These are phyloP conservation scores for Athetis lepigone DNA, from an alignment of 2,888 invertebrate species.

Conservation along the genomic window DNA sequence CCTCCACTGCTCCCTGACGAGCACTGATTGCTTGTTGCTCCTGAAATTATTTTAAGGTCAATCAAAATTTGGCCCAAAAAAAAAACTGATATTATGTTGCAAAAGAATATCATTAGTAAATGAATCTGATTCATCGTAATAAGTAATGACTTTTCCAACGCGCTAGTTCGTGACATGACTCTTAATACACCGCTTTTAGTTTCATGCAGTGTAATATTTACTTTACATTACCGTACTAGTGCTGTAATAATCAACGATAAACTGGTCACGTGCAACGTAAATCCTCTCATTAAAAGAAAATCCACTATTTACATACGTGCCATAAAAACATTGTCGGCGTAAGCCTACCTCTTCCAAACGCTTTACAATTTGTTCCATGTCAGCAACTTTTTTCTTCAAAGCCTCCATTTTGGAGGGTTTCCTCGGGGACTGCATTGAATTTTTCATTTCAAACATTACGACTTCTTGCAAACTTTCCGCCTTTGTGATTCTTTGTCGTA, in stretches of 20 bases:
- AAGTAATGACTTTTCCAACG: no score
- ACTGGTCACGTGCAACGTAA: neutral
- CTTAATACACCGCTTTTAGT: no score
- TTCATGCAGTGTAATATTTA: no score
- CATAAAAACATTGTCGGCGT: slow-evolving; percentile 27
- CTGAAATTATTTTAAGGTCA: slow-evolving; percentile 66
- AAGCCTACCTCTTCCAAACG: slow-evolving; percentile 83
- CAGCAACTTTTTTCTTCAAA: slow-evolving; percentile 91
- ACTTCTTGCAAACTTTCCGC: slow-evolving; percentile 89
- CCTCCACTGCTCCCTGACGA: slow-evolving; percentile 86
- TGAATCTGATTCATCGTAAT: slow-evolving; percentile 6
- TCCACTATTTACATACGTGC: neutral
- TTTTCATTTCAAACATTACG: slow-evolving; percentile 88
- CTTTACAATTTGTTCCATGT: slow-evolving; percentile 90
- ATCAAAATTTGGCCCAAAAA: neutral
- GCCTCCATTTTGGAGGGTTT: slow-evolving; percentile 91
- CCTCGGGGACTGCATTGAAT: slow-evolving; percentile 87
- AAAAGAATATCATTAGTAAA: neutral
- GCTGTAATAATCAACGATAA: slow-evolving; percentile 19
- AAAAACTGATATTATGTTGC: neutral
- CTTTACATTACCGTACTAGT: no score
- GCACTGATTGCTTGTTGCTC: slow-evolving; percentile 86
- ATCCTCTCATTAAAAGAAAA: neutral
- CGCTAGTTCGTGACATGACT: no score
- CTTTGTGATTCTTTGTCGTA: slow-evolving; percentile 89